Percentiles rank a stretch among this genome's conserved stretches.
These are phyloP conservation scores for Fregata magnificens DNA, from an alignment of 2,113 vertebrate species.

Conservation along the genomic window DNA sequence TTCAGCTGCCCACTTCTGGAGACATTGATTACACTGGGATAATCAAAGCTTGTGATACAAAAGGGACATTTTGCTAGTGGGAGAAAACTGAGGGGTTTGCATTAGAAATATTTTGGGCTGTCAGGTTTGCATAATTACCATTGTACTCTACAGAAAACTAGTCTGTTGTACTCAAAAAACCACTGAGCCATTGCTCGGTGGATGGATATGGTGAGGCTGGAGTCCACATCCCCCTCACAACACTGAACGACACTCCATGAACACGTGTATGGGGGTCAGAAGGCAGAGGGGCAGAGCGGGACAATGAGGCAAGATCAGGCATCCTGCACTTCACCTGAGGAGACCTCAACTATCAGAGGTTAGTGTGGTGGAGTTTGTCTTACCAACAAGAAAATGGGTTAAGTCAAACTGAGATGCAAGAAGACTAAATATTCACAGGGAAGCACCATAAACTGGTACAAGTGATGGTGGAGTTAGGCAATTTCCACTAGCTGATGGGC, in stretches of 20 bases:
- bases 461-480: not conserved
- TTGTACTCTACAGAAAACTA: not conserved
- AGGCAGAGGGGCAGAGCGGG: not conserved
- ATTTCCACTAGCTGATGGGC: not conserved
- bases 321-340: not conserved
- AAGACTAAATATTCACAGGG: not conserved
- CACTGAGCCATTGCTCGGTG: not conserved
- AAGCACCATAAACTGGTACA: not conserved
- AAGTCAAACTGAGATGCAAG: not conserved
- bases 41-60: not conserved
- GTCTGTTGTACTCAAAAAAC: not conserved
- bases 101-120: not conserved
- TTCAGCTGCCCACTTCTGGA: not conserved
- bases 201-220: not conserved
- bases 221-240: not conserved
- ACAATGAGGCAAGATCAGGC: not conserved
- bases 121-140: not conserved
- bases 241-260: not conserved
- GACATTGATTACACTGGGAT: not conserved
- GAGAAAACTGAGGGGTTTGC: not conserved
- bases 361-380: not conserved
- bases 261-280: rapidly evolving
- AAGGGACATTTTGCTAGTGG: not conserved
- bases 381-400: not conserved
- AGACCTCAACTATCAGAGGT: not conserved